A percentile compares a stretch with the other conserved stretches of the same genome.
phyloP scores from a whole-genome alignment of 2,797 vertebrate genomes.

The Knipowitschia caucasica region DNA sequence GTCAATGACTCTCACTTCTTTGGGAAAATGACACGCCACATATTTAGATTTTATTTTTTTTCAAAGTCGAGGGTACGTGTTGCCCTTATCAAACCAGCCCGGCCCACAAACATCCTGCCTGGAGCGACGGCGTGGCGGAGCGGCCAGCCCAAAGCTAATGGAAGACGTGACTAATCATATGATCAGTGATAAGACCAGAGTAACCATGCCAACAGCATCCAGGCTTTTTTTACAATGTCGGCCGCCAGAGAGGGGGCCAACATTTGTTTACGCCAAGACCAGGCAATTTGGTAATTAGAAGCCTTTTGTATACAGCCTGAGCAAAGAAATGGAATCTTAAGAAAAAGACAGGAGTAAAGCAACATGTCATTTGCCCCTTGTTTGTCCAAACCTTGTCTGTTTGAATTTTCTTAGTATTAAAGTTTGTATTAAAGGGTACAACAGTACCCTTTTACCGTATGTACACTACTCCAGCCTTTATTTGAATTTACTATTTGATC shows the following conservation, averaged over 20 bases:
- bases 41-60: conserved; percentile 14
- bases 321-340: too few relatives aligned
- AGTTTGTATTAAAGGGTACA: too few relatives aligned
- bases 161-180: conserved; percentile 53
- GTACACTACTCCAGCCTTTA: too few relatives aligned
- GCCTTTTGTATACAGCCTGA: conserved; percentile 31
- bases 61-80: conserved; percentile 31
- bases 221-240: conserved; percentile 32
- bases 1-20: conserved; percentile 16
- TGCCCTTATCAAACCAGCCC: conserved; percentile 44
- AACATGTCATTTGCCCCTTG: too few relatives aligned
- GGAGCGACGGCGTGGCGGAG: conserved; percentile 10
- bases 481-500: too few relatives aligned
- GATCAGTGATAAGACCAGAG: conserved; percentile 43
- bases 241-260: conserved; percentile 24
- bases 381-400: too few relatives aligned
- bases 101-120: conserved; percentile 50
- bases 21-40: conserved; percentile 44
- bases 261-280: conserved; percentile 17
- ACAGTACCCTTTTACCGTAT: too few relatives aligned
- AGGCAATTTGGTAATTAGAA: conserved; percentile 40
- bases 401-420: too few relatives aligned
- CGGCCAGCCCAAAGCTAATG: conserved; percentile 36
- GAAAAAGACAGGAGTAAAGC: too few relatives aligned
- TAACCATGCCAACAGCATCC: conserved; percentile 47